These are phyloP conservation scores for Anseranas semipalmata DNA, from an alignment of 2,113 vertebrate genomes.

Conservation along the genomic window DNA sequence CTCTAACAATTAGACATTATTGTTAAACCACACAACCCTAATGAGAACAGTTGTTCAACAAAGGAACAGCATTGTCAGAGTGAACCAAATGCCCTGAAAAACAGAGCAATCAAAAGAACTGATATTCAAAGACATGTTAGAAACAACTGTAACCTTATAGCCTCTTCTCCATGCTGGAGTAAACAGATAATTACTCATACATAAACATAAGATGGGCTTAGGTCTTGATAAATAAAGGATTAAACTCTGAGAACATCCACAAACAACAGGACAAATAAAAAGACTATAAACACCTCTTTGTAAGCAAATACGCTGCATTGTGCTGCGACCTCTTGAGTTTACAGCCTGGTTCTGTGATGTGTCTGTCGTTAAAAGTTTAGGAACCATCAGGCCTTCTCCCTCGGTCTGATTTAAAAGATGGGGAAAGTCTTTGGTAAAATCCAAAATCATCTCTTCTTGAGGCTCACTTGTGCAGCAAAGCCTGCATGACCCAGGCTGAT, in stretches of 20 bases:
- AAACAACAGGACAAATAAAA: not conserved
- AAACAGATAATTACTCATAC: slow-evolving; percentile 37
- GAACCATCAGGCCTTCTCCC: not conserved
- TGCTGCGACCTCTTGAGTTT: not conserved
- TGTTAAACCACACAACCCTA: not conserved
- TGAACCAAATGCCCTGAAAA: not conserved
- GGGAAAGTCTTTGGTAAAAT: not conserved
- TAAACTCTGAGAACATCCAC: not conserved
- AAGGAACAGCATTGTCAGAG: slow-evolving; percentile 11
- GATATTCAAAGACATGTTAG: not conserved
- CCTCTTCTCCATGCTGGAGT: not conserved
- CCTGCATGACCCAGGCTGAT: not conserved
- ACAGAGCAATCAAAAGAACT: not conserved
- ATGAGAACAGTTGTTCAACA: slow-evolving; percentile 15
- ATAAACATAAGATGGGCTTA: not conserved
- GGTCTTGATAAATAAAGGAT: not conserved
- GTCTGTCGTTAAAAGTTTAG: not conserved
- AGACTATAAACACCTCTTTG: not conserved
- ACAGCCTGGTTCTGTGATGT: not conserved
- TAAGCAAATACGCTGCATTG: accelerated
- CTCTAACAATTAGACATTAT: slow-evolving; percentile 17
- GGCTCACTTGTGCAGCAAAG: not conserved
- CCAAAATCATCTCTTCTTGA: not conserved
- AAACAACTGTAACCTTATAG: not conserved
- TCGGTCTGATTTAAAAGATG: not conserved